Conservation (phyloP, 1,140 invertebrate genomes). For the Microplitis demolitor region DNA sequence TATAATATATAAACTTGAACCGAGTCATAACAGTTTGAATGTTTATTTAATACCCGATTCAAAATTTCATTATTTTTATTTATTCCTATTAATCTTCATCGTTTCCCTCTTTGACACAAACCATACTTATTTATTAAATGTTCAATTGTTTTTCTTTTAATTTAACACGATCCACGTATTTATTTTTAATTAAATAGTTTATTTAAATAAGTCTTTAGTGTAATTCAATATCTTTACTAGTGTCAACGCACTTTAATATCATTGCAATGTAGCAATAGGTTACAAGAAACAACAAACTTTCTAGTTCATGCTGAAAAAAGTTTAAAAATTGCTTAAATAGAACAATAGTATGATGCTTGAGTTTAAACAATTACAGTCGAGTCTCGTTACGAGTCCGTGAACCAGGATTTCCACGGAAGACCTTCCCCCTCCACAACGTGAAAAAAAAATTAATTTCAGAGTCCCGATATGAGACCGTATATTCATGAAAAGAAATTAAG, state of each 20-base stretch:
- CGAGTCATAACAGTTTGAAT: too few species aligned
- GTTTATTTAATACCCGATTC: not conserved
- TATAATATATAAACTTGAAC: not conserved
- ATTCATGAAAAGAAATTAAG: too few species aligned
- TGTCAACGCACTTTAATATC: conserved; percentile 90
- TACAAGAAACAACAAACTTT: conserved; percentile 93
- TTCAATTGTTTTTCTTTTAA: too few species aligned
- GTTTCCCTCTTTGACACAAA: too few species aligned
- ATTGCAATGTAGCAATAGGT: conserved; percentile 95
- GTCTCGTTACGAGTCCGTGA: too few species aligned
- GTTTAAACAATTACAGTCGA: not conserved
- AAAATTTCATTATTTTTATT: not conserved
- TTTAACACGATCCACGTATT: too few species aligned
- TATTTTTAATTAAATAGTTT: too few species aligned
- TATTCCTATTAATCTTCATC: not conserved
- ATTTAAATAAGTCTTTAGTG: conserved; percentile 33
- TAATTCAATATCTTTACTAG: conserved; percentile 84
- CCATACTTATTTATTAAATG: too few species aligned
- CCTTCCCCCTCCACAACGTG: too few species aligned
- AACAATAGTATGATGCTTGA: not conserved
- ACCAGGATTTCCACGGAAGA: too few species aligned
- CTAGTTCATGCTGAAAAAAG: conserved; percentile 82
- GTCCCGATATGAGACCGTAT: too few species aligned
- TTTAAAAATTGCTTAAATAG: not conserved
- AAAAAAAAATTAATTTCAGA: too few species aligned